Evolutionary conservation across 1,140 invertebrate species (phyloP), one percentile per base, ranked within the genome.

Genomic region (Calephelis nemesis): DNA sequence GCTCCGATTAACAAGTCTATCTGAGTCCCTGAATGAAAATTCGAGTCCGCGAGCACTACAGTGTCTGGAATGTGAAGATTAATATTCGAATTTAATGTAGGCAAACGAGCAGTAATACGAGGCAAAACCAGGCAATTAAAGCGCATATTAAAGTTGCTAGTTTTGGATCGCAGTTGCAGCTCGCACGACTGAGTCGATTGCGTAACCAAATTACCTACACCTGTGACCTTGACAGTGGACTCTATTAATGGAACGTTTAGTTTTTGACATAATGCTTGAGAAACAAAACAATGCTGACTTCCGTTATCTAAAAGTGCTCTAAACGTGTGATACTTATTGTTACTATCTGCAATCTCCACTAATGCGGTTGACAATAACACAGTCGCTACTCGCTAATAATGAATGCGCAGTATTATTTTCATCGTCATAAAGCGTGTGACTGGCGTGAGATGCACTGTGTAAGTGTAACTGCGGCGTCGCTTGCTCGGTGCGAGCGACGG

Each of bases 171-270:
- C 19, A 76, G 64, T 40, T 49, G 50, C 67, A 76, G 67, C 39
- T 76, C 62, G 50, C 74, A 76, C 47, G 65, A 63, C 54, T 73
- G 15, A 39, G 65, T 75, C 0, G 73, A 72, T 49, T 75, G 73
- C 5, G 74, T 67, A n/a, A 78, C 50, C n/a, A 48, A 67, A 64
- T 73, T 47, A 39, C 58, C 69, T 45, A 79, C 73, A 12, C 77
- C 74, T 8, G 52, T 39, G n/a, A 77, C 47, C 66, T 65, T 64
- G 67, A 73, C 60, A 73, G 72, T 73, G 75, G 75, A 77, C 77
- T 74, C 73, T 76, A 74, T 72, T 8, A 65, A 63, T 48, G 42
- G 60, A 7, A 63, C n/a, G 50, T 79, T 74, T 65, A 79, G 49
- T 58, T 60, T 47, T 68, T 72, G 67, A 63, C 13, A 47, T 63